Percentiles rank a stretch among this genome's conserved stretches.
These are phyloP conservation scores for Phthorimaea operculella DNA, from an alignment of 1,140 invertebrate genomes.

Conservation along the genomic window DNA sequence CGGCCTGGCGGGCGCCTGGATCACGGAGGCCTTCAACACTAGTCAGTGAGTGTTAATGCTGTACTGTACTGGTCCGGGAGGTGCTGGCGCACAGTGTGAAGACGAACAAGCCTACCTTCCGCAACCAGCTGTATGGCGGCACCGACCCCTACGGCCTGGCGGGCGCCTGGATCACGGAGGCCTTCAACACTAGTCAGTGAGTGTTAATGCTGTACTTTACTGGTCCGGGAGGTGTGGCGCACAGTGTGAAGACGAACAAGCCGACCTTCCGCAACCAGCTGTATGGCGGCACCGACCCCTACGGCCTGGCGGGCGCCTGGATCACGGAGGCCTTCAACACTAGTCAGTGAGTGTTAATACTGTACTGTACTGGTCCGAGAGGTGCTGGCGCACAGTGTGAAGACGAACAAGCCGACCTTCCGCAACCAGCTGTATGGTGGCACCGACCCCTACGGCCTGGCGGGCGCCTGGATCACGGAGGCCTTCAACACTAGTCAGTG, in stretches of 20 bases:
- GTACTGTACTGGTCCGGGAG: constrained; percentile 68
- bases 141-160: constrained; percentile 78
- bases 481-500: constrained; percentile 84
- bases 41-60: constrained; percentile 76
- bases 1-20: constrained; percentile 78
- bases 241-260: constrained; percentile 80
- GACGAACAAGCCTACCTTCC: constrained; percentile 77
- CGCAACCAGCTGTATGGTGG: constrained; percentile 82
- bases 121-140: constrained; percentile 83
- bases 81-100: constrained; percentile 78
- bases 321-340: constrained; percentile 82
- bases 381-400: constrained; percentile 77
- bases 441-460: constrained; percentile 77
- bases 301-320: constrained; percentile 79
- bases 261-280: constrained; percentile 81
- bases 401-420: constrained; percentile 78
- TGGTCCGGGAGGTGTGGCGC: constrained; percentile 71
- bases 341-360: constrained; percentile 75
- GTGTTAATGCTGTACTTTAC: constrained; percentile 62
- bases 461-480: constrained; percentile 79
- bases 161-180: constrained; percentile 80
- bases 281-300: constrained; percentile 78
- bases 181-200: constrained; percentile 84
- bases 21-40: constrained; percentile 81
- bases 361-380: constrained; percentile 69